Base-by-base conservation (phyloP, 2,797 vertebrate genomes). In the Falco concolor region DNA sequence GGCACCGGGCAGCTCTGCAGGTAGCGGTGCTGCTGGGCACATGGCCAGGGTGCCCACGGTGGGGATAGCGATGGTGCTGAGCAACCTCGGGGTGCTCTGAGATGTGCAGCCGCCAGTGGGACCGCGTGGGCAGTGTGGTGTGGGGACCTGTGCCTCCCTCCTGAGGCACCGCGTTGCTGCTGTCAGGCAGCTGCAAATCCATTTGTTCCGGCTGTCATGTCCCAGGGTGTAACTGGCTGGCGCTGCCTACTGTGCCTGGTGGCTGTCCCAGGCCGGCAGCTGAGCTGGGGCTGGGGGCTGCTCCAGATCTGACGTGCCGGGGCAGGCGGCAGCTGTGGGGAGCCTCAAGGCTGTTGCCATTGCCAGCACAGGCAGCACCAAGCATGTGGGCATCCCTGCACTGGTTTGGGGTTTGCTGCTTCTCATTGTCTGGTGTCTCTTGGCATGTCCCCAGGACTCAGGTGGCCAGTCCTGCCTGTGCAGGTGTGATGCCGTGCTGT, bases 341-440 rank as follows among this genome's bases (percentile, higher is more conserved):
- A 57, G 22, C 30, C 54, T 32, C 7, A 12, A 0, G 20, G 25
- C 61, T 24, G 50, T 27, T 27, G 28, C 59, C 4, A 1, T 21
- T 50, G 10, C 20, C 2, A 69, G 34, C 1, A 0, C 8, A 13
- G 3, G 15, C 44, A 3, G 30, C 45, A 16, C 52, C 16, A 44
- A 10, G 65, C 1, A 1, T 3, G 2, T 2, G 4, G 25, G 42
- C 60, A 19, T 13, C 57, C 50, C 7, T 12, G 59, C 20, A 1
- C n/a, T 5, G 3, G 1, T 30, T 12, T 13, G 54, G 77, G 60
- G 10, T 10, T n/a, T 20, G 9, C 40, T 17, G 34, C 24, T 32
- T 13, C 52, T 16, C 18, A 2, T 14, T 17, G 7, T 44, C 47
- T 27, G 5, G 12, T 9, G 45, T 53, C 20, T 40, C 45, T 23